A percentile compares a stretch with the other conserved stretches of the same genome.
Evolutionary conservation across 2,113 vertebrate species (phyloP).

Genomic region (Aldabrachelys gigantea): DNA sequence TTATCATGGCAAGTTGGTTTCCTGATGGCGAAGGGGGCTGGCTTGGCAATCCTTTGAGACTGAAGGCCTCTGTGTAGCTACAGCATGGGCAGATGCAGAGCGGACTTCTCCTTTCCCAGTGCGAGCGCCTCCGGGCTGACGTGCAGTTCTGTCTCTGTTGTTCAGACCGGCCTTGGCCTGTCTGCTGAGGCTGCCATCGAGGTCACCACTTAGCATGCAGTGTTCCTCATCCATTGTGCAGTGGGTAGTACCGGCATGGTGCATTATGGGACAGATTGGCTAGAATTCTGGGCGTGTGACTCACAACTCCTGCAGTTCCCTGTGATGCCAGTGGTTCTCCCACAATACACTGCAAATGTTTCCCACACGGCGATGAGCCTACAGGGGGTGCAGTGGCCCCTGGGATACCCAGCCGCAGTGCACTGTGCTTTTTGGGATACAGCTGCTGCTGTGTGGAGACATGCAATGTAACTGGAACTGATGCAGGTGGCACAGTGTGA

Average conservation of each 20-base stretch:
- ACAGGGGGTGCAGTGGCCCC: not conserved
- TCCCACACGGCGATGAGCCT: not conserved
- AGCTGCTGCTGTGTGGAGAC: not conserved
- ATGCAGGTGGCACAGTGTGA: not conserved
- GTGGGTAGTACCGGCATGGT: too few species aligned
- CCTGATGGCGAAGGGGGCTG: too few species aligned
- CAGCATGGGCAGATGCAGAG: not conserved
- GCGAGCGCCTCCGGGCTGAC: not conserved
- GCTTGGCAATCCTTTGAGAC: not conserved
- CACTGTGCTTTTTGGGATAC: not conserved
- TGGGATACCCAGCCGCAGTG: not conserved
- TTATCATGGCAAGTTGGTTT: too few species aligned
- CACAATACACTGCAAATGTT: too few species aligned
- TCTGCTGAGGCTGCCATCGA: not conserved
- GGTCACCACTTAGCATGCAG: too few species aligned
- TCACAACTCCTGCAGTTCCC: not conserved
- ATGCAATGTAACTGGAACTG: not conserved
- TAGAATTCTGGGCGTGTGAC: not conserved
- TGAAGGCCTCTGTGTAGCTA: not conserved
- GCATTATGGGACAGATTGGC: too few species aligned
- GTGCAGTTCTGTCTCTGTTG: not conserved
- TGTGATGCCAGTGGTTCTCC: not conserved
- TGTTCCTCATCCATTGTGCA: too few species aligned
- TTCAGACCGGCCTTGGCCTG: not conserved
- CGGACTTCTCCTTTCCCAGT: not conserved